Evolutionary conservation across 92 coral and sea anemone species (phyloP), one percentile per base, ranked within the genome.

Genomic region (Phenganax stokvisi): DNA sequence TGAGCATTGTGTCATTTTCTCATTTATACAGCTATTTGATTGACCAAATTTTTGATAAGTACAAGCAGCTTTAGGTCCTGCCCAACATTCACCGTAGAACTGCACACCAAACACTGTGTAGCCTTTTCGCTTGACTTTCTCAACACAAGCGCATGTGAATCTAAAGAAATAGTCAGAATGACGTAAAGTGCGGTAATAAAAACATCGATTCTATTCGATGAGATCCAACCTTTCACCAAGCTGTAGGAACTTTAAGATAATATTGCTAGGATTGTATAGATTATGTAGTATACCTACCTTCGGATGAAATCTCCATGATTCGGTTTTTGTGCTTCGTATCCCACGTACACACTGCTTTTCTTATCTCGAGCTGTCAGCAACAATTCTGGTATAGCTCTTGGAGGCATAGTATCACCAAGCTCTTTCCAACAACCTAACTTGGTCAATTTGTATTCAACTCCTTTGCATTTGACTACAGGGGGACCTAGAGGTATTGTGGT

Each of bases 81-180:
- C 65, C 83, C 83, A 79, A 54, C 83, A 79, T 51, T 79, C 83
- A n/a, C 74, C 83, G 47, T 79, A 79, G n/a, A 63, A 79, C 74
- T 64, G 83, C 10, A 79, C 58, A 31, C 83, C 83, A 79, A 79
- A 79, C 15, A 79, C 74, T 67, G 83, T 62, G 53, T 79, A 79
- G 12, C 74, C 73, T 62, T 62, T 62, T 52, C 51, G 8, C 1
- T 47, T 63, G 0, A 79, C 74, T 27, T 79, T 51, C 10, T 6
- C n/a, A n/a, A 79, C 62, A n/a, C 83, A 79, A 25, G 63, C 73
- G 30, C 83, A 79, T 12, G 53, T 29, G 52, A 79, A 79, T 61
- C 83, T 79, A 30, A 53, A 37, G 47, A 68, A 37, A 17, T 9
- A 17, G 71, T 10, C 71, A 44, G 31, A 10, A 44, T 65, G n/a